Conservation (phyloP, 2,797 vertebrate species). For the Dendrocincla tyrannina region DNA sequence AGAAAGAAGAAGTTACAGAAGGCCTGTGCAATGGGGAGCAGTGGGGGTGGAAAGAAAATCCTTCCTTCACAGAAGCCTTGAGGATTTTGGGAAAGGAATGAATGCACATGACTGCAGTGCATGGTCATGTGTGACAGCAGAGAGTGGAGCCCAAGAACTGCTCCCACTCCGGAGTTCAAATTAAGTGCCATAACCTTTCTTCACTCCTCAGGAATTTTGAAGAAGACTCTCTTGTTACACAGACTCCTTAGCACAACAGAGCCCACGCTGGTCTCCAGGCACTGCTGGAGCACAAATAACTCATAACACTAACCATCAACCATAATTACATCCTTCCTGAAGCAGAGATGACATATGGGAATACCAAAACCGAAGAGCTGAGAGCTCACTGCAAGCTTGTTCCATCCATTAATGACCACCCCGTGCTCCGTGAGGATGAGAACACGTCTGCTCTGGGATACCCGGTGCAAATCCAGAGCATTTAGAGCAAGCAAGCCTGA, state of each 20-base stretch:
- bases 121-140: background rate
- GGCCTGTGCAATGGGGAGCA: background rate
- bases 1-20: background rate
- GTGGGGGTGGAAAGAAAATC: background rate
- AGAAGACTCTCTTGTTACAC: constrained; percentile 4
- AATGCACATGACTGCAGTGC: background rate
- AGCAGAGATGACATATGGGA: constrained; percentile 2
- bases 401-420: background rate
- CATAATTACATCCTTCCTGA: constrained; percentile 59
- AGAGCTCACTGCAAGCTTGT: background rate
- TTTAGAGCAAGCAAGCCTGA: background rate
- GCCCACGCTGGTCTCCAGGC: constrained; percentile 11
- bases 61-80: background rate
- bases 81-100: background rate
- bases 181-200: background rate
- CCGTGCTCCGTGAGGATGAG: background rate
- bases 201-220: constrained; percentile 24
- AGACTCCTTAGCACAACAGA: background rate
- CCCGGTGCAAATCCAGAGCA: background rate
- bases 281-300: constrained; percentile 22
- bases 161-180: background rate
- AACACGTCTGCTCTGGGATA: background rate
- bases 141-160: background rate
- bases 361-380: background rate
- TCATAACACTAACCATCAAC: background rate